These are phyloP conservation scores for Sphenodon punctatus DNA, from an alignment of 2,797 vertebrate species.

Conservation along the genomic window DNA sequence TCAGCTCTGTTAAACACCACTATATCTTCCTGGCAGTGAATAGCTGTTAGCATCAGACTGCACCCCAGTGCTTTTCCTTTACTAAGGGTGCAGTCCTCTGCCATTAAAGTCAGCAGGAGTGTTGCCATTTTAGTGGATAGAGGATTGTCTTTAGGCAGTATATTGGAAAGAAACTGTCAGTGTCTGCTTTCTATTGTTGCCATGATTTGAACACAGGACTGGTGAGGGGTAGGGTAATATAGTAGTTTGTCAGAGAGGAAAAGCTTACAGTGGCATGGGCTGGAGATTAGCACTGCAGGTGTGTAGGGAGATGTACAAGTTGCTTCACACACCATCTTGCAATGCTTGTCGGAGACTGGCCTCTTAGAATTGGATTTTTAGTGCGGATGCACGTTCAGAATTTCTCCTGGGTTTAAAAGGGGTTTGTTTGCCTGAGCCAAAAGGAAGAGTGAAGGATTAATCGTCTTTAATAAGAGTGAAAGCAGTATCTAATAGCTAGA, in stretches of 20 bases:
- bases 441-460: no score
- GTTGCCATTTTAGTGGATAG: no score
- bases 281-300: not conserved
- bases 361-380: no score
- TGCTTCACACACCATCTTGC: not conserved
- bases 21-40: conserved; percentile 7
- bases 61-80: not conserved
- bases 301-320: not conserved
- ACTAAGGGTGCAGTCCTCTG: not conserved
- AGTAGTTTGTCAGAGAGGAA: not conserved
- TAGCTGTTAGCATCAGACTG: not conserved
- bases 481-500: no score
- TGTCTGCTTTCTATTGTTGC: not conserved
- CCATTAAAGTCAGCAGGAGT: no score
- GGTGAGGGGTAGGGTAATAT: not conserved
- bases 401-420: no score
- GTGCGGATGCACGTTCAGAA: not conserved
- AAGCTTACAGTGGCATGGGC: rapidly evolving
- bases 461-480: no score
- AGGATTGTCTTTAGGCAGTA: no score
- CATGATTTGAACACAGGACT: not conserved
- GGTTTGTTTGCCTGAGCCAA: no score
- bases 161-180: no score
- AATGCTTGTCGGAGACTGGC: no score
- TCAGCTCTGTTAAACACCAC: conserved; percentile 24